Conservation (phyloP, 2,888 invertebrate species). For the Polymixis lichenea region DNA sequence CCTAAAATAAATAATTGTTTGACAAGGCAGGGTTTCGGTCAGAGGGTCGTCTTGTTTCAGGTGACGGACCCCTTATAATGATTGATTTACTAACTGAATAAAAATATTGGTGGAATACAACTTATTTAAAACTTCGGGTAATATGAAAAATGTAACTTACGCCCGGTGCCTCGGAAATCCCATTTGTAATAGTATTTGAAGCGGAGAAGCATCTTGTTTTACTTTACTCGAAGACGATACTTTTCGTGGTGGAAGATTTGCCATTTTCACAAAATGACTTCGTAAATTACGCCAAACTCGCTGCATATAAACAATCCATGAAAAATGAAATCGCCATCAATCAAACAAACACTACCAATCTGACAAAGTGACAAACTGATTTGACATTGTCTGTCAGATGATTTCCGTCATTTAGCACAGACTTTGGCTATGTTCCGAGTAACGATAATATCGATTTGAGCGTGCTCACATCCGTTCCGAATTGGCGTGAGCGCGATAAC, state of each 20-base stretch:
- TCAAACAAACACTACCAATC: constrained; percentile 31
- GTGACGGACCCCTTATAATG: neutral
- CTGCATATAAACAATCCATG: constrained; percentile 72
- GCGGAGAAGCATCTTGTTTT: constrained; percentile 93
- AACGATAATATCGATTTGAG: too few species aligned
- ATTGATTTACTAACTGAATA: neutral
- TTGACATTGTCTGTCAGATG: constrained; percentile 13
- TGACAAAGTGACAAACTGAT: constrained; percentile 28
- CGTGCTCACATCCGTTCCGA: too few species aligned
- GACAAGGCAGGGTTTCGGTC: neutral
- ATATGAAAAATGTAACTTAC: constrained; percentile 90
- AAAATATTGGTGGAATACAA: neutral
- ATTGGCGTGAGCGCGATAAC: too few species aligned
- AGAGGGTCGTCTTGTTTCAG: neutral
- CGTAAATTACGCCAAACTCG: constrained; percentile 69
- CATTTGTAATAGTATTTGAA: constrained; percentile 96
- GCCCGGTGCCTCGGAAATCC: constrained; percentile 97
- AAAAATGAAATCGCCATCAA: constrained; percentile 43
- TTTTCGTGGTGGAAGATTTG: constrained; percentile 94
- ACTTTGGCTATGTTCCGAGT: too few species aligned
- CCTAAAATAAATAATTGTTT: neutral
- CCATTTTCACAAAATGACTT: constrained; percentile 88
- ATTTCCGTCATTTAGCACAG: neutral
- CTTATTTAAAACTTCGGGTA: neutral
- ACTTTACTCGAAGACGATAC: constrained; percentile 93